These are phyloP conservation scores for Ophion costatus DNA, from an alignment of 2,888 invertebrate species.

Conservation along the genomic window DNA sequence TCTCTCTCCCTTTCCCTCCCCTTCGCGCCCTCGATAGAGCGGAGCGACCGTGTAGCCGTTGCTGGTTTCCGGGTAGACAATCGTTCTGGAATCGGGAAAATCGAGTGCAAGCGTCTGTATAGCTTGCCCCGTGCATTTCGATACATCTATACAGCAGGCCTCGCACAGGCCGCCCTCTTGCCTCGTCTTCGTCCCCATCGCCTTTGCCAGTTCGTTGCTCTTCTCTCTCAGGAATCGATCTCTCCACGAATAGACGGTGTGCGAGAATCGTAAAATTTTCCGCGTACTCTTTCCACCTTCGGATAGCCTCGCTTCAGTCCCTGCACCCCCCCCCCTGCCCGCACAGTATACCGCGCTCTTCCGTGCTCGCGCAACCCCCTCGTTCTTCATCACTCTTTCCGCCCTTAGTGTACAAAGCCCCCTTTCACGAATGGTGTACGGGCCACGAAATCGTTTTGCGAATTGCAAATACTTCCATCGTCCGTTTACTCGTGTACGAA, in stretches of 20 bases:
- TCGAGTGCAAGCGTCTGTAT: constrained; percentile 24
- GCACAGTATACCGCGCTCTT: background rate
- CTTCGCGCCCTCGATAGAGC: constrained; percentile 39
- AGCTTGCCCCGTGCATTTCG: background rate
- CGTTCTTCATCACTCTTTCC: background rate
- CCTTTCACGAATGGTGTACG: constrained; percentile 12
- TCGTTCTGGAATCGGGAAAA: constrained; percentile 54
- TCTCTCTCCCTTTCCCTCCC: background rate
- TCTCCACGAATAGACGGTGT: constrained; percentile 53
- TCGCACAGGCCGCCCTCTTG: constrained; percentile 63
- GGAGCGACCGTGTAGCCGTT: constrained; percentile 44
- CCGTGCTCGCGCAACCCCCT: background rate
- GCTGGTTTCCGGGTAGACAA: constrained; percentile 57
- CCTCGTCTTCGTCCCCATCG: constrained; percentile 7
- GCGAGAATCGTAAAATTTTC: constrained; percentile 44
- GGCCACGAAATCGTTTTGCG: constrained; percentile 53
- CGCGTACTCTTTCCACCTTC: constrained; percentile 2
- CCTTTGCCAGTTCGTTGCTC: constrained; percentile 67
- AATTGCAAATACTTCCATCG: constrained; percentile 31
- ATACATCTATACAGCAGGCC: background rate
- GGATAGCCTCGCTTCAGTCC: background rate
- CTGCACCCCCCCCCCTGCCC: background rate
- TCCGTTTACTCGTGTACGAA: constrained; percentile 15
- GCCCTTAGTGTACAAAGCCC: constrained; percentile 10
- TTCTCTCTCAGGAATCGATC: constrained; percentile 57